Evolutionary conservation across 2,888 invertebrate genomes (phyloP).

Genomic region (Drosophila neoperkinsi): DNA sequence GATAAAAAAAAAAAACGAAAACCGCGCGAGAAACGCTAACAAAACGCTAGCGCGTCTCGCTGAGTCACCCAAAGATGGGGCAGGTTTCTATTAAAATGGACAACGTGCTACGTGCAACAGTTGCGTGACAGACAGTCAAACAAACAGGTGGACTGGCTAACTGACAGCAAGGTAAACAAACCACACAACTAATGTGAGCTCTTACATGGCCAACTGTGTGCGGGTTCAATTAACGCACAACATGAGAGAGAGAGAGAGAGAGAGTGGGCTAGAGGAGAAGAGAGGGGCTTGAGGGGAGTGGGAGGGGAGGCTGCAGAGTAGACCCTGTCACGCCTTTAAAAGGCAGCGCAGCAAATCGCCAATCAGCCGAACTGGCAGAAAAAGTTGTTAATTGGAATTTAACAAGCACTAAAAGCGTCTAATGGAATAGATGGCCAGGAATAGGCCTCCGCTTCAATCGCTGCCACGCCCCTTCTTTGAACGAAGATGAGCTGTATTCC

Average conservation of each 20-base stretch:
- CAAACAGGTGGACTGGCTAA: constrained; percentile 48
- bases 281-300: neutral
- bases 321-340: constrained; percentile 42
- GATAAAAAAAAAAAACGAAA: neutral
- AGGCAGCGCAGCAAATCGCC: constrained; percentile 52
- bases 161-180: constrained; percentile 63
- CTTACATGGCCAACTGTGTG: constrained; percentile 69
- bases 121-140: constrained; percentile 47
- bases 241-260: constrained; percentile 20
- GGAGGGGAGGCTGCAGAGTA: neutral
- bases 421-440: constrained; percentile 63
- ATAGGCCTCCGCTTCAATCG: constrained; percentile 19
- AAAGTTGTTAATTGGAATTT: constrained; percentile 83
- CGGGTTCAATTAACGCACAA: constrained; percentile 77
- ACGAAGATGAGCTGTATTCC: constrained; percentile 23
- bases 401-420: constrained; percentile 81
- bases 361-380: constrained; percentile 54
- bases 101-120: constrained; percentile 57
- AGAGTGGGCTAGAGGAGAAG: neutral
- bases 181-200: constrained; percentile 60
- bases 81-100: constrained; percentile 21
- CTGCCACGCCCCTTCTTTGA: neutral
- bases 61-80: constrained; percentile 41
- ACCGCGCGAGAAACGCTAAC: constrained; percentile 38
- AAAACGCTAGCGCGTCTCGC: constrained; percentile 36